These are phyloP conservation scores for Colletes latitarsis DNA, from an alignment of 1,140 invertebrate genomes.

Conservation along the genomic window DNA sequence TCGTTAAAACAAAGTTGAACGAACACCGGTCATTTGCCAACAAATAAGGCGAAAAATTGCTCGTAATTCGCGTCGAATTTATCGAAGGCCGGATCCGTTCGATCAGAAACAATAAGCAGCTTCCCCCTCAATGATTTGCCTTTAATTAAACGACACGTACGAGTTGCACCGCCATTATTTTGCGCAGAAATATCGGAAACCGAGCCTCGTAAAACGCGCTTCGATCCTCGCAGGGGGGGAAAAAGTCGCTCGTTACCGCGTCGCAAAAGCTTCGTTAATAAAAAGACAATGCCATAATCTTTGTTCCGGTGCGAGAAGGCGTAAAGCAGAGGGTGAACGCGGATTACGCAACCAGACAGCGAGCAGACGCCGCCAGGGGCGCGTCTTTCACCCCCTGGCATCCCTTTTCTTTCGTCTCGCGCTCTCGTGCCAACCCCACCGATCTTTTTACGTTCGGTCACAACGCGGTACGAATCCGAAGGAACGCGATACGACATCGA, in stretches of 20 bases:
- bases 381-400: background rate
- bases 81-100: background rate
- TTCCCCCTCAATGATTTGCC: too few relatives aligned
- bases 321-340: background rate
- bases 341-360: constrained; percentile 22
- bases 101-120: too few relatives aligned
- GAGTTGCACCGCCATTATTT: constrained; percentile 9
- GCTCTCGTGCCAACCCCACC: too few relatives aligned
- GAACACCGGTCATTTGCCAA: background rate
- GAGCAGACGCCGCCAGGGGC: background rate
- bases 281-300: too few relatives aligned
- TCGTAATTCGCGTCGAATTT: background rate
- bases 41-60: too few relatives aligned
- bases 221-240: background rate
- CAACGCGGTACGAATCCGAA: too few relatives aligned
- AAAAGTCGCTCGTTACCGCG: background rate
- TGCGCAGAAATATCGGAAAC: background rate
- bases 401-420: background rate
- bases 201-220: background rate
- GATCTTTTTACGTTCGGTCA: too few relatives aligned
- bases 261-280: too few relatives aligned
- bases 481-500: too few relatives aligned
- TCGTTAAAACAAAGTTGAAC: background rate
- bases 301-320: background rate
- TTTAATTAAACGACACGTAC: constrained; percentile 12